A percentile compares a stretch with the other conserved stretches of the same genome.
phyloP scores from a whole-genome alignment of 2,888 invertebrate species.

The Phragmatobia fuliginosa region DNA sequence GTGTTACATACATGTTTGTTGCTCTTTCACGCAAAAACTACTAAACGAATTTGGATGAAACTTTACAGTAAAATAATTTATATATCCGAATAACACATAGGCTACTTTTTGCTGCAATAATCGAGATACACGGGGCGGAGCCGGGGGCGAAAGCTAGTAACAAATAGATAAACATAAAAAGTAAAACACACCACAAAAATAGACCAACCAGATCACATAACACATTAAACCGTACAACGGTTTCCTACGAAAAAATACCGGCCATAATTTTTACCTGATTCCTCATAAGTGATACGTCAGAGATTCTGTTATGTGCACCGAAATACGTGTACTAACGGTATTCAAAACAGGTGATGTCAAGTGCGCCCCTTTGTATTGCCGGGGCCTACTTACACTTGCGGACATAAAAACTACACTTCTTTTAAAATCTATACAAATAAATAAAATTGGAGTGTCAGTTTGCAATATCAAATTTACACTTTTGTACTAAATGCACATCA shows the following conservation, averaged over 20 bases:
- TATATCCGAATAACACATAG: too few species aligned
- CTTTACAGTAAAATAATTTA: too few species aligned
- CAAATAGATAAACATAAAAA: not conserved
- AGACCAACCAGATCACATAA: conserved; percentile 11
- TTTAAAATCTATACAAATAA: not conserved
- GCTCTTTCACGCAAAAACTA: too few species aligned
- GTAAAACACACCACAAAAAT: conserved; percentile 16
- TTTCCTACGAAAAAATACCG: conserved; percentile 21
- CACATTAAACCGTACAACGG: conserved; percentile 9
- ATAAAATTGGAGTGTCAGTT: too few species aligned
- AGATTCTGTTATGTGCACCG: conserved; percentile 20
- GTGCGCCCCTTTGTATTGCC: conserved; percentile 54
- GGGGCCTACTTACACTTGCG: conserved; percentile 39
- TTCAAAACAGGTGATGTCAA: conserved; percentile 55
- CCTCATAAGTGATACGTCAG: conserved; percentile 24
- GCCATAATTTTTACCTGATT: conserved; percentile 31
- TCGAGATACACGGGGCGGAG: too few species aligned
- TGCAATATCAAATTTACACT: too few species aligned
- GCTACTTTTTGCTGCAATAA: too few species aligned
- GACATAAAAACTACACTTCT: conserved; percentile 37
- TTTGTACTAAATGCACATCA: too few species aligned
- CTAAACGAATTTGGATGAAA: too few species aligned
- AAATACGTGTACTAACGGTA: conserved; percentile 30
- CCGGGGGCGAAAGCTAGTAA: not conserved
- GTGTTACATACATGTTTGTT: too few species aligned